Evolutionary conservation across 2,113 vertebrate genomes (phyloP), one percentile per base, ranked within the genome.

Genomic region (Theristicus caerulescens): DNA sequence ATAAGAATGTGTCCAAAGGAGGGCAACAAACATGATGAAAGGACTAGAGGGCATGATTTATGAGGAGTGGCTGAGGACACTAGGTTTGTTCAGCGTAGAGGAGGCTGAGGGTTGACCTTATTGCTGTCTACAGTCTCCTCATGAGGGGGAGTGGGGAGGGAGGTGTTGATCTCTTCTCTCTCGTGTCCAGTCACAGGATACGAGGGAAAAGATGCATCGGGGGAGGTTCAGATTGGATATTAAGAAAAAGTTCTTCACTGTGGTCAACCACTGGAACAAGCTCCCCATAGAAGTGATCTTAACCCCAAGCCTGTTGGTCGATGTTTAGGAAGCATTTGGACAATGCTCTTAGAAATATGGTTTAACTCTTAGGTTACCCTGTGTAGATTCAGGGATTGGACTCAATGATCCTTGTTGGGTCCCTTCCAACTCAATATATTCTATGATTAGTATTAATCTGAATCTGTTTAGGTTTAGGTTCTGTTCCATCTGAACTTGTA

Each of bases 151-250:
- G 8, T 38, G 27, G 42, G 21, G 21, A 64, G 26, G 7, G 12
- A 64, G 34, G 6, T 54, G 9, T 31, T 52, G 24, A n/a, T 42
- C 25, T 61, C 26, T 54, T 32, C 25, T 32, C 17, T 70, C n/a
- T 70, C 9, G 3, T 7, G 3, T 36, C 6, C 18, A 27, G 36
- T 58, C 16, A 62, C 44, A 82, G 22, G 32, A 31, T 31, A 51
- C 0, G 0, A 64, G 12, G 2, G 5, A 57, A 44, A 49, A 76
- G 21, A 15, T 76, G 16, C 12, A 15, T 38, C 21, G 38, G 21
- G 12, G n/a, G 14, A 62, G 7, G 5, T 44, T 51, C 49, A 44
- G 27, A 58, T 7, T 32, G 10, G 26, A 24, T 20, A 32, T 20
- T 42, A 27, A 7, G 21, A 36, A 55, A 69, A 19, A 21, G 10